These are phyloP conservation scores for Ibycter americanus DNA, from an alignment of 2,797 vertebrate genomes.

Conservation along the genomic window DNA sequence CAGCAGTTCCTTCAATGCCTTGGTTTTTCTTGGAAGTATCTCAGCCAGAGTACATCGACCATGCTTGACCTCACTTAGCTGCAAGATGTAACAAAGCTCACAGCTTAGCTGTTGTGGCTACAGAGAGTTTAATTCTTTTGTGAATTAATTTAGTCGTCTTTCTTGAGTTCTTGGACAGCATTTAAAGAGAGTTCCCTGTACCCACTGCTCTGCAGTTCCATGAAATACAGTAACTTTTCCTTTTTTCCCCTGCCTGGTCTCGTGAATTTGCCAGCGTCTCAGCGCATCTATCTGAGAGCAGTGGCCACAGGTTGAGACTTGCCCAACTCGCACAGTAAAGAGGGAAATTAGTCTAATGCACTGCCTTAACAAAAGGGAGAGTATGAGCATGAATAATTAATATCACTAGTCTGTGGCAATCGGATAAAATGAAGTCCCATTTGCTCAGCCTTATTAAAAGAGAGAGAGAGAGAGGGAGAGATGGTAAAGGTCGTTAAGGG, in stretches of 20 bases:
- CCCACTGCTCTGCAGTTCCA: not conserved
- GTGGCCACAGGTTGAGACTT: slow-evolving; percentile 25
- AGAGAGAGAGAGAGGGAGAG: slow-evolving; percentile 64
- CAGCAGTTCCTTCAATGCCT: slow-evolving; percentile 46
- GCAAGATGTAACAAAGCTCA: slow-evolving; percentile 32
- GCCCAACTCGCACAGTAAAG: slow-evolving; percentile 51
- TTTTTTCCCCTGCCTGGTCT: slow-evolving; percentile 13
- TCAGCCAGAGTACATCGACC: slow-evolving; percentile 14
- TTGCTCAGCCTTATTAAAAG: slow-evolving; percentile 84
- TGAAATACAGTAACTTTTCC: slow-evolving; percentile 7
- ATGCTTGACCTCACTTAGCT: slow-evolving; percentile 62
- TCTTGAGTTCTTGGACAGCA: slow-evolving; percentile 17
- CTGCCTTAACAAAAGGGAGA: slow-evolving; percentile 76
- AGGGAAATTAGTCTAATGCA: slow-evolving; percentile 81
- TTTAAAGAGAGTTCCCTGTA: not conserved
- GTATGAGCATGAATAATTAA: slow-evolving; percentile 80
- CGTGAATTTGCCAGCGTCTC: not conserved
- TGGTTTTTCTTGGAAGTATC: slow-evolving; percentile 58
- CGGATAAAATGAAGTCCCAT: slow-evolving; percentile 82
- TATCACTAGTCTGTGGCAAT: slow-evolving; percentile 73
- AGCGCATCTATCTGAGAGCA: not conserved
- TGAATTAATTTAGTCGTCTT: slow-evolving; percentile 35
- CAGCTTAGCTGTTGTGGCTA: slow-evolving; percentile 12
- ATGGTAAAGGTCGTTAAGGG: slow-evolving; percentile 79
- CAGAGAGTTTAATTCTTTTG: slow-evolving; percentile 22